A percentile compares a stretch with the other conserved stretches of the same genome.
phyloP scores from a whole-genome alignment of 2,888 invertebrate genomes.

The Rhagium mordax region DNA sequence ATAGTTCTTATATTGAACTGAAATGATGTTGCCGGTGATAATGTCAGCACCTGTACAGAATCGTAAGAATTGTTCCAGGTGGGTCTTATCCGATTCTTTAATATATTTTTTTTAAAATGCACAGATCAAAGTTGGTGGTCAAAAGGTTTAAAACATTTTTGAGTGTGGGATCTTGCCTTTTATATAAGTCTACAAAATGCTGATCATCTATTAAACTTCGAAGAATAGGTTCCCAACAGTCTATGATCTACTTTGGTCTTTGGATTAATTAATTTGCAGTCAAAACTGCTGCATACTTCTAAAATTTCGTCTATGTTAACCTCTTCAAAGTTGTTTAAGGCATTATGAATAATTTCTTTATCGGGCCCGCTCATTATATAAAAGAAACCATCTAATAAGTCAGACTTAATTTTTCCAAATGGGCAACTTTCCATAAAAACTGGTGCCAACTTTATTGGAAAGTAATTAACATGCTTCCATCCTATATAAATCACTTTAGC shows the following conservation, averaged over 20 bases:
- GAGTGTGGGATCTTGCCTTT: background rate
- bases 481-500: conserved; percentile 14
- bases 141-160: background rate
- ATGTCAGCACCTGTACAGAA: no score
- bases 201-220: background rate
- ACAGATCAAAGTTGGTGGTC: background rate
- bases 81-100: no score
- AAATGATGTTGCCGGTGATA: no score
- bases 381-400: no score
- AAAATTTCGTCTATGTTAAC: background rate
- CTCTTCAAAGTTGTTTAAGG: background rate
- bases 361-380: background rate
- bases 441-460: no score
- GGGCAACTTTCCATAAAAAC: no score
- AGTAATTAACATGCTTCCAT: background rate
- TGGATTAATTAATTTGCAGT: conserved; percentile 5
- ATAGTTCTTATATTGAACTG: no score
- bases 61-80: no score
- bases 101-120: background rate
- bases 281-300: background rate
- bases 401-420: background rate
- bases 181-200: background rate
- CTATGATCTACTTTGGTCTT: conserved; percentile 16
- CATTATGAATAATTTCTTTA: background rate
- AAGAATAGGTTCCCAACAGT: conserved; percentile 1